Conservation (phyloP, 2,888 invertebrate species). For the Drosophila dives region DNA sequence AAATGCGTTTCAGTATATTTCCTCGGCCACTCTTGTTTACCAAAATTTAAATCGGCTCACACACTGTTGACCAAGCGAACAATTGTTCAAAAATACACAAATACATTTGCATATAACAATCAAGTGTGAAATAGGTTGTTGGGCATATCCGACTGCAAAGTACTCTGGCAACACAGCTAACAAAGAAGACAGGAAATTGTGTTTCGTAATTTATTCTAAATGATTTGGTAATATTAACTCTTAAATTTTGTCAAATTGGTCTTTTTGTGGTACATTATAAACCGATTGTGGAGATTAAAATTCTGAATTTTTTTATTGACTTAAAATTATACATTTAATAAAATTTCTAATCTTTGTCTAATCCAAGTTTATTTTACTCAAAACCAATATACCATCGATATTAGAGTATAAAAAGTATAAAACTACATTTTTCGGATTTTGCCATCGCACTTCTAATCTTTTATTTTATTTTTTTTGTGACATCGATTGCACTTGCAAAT, state of each 20-base stretch:
- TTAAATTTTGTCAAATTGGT: accelerated
- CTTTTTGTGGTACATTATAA: neutral
- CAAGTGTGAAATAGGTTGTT: neutral
- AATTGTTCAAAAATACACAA: slow-evolving; percentile 25
- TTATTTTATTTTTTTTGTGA: slow-evolving; percentile 23
- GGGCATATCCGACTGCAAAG: neutral
- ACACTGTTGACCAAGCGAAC: slow-evolving; percentile 35
- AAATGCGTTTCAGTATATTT: neutral
- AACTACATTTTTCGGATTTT: slow-evolving; percentile 30
- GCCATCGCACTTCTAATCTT: slow-evolving; percentile 50
- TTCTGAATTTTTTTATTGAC: no score
- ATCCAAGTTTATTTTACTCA: no score
- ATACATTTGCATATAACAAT: slow-evolving; percentile 10
- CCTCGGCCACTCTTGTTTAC: neutral
- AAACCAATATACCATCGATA: neutral
- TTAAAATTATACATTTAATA: neutral
- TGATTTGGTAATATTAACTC: neutral
- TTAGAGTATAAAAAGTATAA: slow-evolving; percentile 7
- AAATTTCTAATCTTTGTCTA: neutral
- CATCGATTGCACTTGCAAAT: slow-evolving; percentile 53
- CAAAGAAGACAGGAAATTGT: neutral
- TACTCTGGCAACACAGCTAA: neutral
- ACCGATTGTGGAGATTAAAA: neutral
- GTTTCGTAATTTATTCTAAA: neutral
- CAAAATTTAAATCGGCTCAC: neutral